These are phyloP conservation scores for Notothenia coriiceps DNA, from an alignment of 2,113 vertebrate genomes.

Conservation along the genomic window DNA sequence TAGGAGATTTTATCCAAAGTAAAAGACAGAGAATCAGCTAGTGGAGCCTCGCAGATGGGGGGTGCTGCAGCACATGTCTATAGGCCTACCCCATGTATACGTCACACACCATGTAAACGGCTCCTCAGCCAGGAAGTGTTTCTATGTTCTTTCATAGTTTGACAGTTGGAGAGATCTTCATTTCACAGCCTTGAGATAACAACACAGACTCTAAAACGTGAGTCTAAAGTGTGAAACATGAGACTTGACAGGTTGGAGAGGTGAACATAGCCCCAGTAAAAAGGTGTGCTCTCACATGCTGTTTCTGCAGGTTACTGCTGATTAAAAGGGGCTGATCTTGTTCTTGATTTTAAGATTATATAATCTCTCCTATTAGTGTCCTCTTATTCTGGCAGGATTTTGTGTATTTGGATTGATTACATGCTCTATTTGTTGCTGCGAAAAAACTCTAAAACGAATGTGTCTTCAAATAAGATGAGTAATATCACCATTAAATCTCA, in stretches of 20 bases:
- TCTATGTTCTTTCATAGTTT: constrained; percentile 6
- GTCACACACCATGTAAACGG: not conserved
- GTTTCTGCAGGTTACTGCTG: not conserved
- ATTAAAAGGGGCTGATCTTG: constrained; percentile 5
- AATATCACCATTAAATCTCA: not conserved
- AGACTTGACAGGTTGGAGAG: not conserved
- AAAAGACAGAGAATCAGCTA: too few relatives aligned
- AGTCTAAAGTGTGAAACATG: constrained; percentile 25
- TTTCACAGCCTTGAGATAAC: constrained; percentile 39
- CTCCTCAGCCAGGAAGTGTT: not conserved
- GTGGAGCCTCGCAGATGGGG: too few relatives aligned
- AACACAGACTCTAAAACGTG: not conserved
- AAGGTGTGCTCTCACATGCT: not conserved
- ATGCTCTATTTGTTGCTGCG: not conserved
- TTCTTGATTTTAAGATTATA: not conserved
- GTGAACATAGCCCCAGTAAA: not conserved
- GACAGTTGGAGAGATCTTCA: constrained; percentile 22
- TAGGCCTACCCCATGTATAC: too few relatives aligned
- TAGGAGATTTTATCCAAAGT: too few relatives aligned
- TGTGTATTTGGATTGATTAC: constrained; percentile 2
- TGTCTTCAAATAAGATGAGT: not conserved
- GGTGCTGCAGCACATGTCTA: too few relatives aligned
- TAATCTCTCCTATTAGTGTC: not conserved
- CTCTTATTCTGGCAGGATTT: not conserved
- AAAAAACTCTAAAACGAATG: too few relatives aligned